These are phyloP conservation scores for Glaucidium brasilianum DNA, from an alignment of 2,113 vertebrate species.

Conservation along the genomic window DNA sequence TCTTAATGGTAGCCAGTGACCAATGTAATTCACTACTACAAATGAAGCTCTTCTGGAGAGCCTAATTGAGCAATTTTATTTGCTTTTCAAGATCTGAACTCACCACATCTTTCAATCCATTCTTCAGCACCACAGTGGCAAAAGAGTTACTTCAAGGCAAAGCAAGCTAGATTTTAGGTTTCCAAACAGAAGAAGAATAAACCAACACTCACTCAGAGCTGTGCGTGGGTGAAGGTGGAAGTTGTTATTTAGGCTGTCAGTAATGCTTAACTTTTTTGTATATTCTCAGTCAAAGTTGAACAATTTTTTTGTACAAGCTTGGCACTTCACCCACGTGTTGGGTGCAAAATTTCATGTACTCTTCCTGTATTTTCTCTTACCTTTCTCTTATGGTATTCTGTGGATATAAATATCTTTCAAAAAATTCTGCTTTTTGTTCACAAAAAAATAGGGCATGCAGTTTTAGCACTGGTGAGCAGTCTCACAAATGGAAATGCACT, in stretches of 20 bases:
- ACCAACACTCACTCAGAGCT: background rate
- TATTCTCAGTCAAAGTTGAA: background rate
- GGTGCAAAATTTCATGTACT: background rate
- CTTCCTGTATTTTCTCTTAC: background rate
- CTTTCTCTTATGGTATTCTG: background rate
- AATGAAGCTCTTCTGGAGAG: slow-evolving; percentile 55
- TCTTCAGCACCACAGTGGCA: background rate
- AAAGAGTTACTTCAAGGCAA: background rate
- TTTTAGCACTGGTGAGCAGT: background rate
- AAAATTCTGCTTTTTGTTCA: background rate
- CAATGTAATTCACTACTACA: slow-evolving; percentile 62
- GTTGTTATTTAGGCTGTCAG: background rate
- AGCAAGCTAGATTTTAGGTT: background rate
- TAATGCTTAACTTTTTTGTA: background rate
- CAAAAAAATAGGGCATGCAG: background rate
- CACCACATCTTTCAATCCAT: background rate
- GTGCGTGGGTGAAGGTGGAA: background rate
- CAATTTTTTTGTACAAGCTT: background rate
- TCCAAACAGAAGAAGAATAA: slow-evolving; percentile 10
- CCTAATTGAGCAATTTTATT: slow-evolving; percentile 65
- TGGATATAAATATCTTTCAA: background rate
- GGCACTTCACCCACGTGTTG: background rate
- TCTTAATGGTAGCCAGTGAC: slow-evolving; percentile 33
- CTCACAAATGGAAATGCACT: background rate
- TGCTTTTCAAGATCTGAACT: slow-evolving; percentile 53